phyloP scores from a whole-genome alignment of 2,797 vertebrate genomes.

The Florisuga fusca region DNA sequence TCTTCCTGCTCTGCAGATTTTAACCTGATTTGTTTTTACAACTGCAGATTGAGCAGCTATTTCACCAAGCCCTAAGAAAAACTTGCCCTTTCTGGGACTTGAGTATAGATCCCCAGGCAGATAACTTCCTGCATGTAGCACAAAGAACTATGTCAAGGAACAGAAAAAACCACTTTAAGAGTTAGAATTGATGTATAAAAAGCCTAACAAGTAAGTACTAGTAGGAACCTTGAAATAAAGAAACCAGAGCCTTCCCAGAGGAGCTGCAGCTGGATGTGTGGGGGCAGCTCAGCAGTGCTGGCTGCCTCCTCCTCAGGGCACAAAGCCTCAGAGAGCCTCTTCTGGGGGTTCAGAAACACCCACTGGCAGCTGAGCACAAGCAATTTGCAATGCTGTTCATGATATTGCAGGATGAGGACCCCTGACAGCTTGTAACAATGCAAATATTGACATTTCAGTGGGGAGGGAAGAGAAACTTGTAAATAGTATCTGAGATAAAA shows the following conservation, averaged over 20 bases:
- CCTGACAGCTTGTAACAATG: background rate
- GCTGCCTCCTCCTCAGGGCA: background rate
- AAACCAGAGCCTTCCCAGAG: background rate
- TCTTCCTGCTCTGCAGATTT: background rate
- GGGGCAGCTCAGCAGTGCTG: background rate
- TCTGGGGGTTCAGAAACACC: background rate
- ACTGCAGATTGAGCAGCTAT: background rate
- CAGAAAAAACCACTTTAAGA: background rate
- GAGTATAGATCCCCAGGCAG: background rate
- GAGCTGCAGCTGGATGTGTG: background rate
- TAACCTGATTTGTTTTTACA: background rate
- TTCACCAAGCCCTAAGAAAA: background rate
- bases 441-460: conserved; percentile 60
- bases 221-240: background rate
- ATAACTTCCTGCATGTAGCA: background rate
- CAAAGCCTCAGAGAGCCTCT: background rate
- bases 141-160: background rate
- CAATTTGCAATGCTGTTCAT: background rate
- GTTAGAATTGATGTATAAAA: background rate
- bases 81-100: background rate
- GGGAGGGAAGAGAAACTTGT: conserved; percentile 37
- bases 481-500: conserved; percentile 65
- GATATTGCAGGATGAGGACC: background rate
- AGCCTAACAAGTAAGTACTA: background rate
- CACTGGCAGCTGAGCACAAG: background rate